Evolutionary conservation across 2,113 vertebrate genomes (phyloP).

Genomic region (Rattus norvegicus): DNA sequence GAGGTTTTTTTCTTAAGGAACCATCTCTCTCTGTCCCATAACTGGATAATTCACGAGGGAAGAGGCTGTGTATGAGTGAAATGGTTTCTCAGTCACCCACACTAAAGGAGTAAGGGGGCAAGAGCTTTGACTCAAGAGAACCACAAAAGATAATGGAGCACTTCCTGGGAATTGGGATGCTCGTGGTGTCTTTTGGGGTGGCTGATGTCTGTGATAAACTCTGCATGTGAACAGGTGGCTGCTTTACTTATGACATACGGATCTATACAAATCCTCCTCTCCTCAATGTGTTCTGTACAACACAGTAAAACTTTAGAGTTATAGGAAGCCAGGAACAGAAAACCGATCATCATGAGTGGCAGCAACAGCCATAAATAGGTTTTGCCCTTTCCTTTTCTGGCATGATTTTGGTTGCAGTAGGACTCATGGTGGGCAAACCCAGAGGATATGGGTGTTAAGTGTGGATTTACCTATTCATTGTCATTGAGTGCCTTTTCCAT

Average conservation of each 20-base stretch:
- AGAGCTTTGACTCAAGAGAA: background rate
- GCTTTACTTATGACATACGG: background rate
- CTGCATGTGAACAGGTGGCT: background rate
- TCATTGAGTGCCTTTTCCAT: background rate
- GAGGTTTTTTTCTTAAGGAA: background rate
- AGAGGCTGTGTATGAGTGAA: background rate
- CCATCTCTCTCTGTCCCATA: constrained; percentile 2
- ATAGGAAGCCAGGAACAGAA: background rate
- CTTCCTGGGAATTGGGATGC: background rate
- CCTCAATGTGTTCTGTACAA: constrained; percentile 42
- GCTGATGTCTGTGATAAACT: background rate
- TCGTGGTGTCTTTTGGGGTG: background rate
- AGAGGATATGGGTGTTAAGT: background rate
- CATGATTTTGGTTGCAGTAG: background rate
- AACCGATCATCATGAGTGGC: background rate
- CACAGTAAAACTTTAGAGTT: background rate
- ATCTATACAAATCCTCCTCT: background rate
- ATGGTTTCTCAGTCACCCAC: background rate
- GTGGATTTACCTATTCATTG: background rate
- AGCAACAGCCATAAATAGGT: background rate
- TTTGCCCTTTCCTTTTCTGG: background rate
- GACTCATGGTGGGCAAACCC: background rate
- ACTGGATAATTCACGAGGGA: constrained; percentile 37
- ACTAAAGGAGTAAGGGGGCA: background rate
- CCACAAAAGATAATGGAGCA: background rate